Percentiles rank a stretch among this genome's conserved stretches.
phyloP scores from a whole-genome alignment of 2,113 vertebrate species.

The Pycnonotus jocosus region DNA sequence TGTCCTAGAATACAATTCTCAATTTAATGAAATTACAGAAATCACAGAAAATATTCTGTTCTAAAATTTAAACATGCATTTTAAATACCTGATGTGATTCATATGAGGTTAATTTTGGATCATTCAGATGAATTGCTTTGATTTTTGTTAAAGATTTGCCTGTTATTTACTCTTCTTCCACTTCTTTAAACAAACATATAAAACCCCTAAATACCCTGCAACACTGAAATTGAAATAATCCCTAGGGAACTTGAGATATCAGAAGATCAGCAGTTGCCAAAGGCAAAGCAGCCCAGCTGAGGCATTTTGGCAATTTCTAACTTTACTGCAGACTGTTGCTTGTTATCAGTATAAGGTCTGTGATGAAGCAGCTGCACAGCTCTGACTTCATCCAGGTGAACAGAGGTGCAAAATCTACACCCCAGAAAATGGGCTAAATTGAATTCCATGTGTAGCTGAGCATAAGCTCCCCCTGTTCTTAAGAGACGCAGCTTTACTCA shows the following conservation, averaged over 20 bases:
- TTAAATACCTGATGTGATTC: neutral
- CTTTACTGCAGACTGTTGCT: neutral
- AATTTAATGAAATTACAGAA: neutral
- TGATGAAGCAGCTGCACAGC: neutral
- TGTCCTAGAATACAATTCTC: neutral
- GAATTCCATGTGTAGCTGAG: neutral
- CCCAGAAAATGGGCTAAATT: no score
- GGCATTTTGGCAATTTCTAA: neutral
- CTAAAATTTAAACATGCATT: neutral
- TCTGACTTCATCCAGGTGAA: neutral
- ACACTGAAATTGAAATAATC: neutral
- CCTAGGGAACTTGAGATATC: neutral
- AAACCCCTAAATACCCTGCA: rapidly evolving
- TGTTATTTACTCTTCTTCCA: neutral
- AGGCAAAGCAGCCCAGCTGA: neutral
- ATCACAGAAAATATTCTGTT: neutral
- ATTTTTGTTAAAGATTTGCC: neutral
- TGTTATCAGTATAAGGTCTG: neutral
- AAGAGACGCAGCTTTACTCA: neutral
- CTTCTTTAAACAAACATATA: neutral
- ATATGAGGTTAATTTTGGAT: neutral
- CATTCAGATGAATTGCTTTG: neutral
- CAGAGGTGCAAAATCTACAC: neutral
- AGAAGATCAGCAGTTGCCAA: neutral
- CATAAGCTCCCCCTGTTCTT: neutral